phyloP scores from a whole-genome alignment of 2,888 invertebrate genomes.

The Aphidius colemani region DNA sequence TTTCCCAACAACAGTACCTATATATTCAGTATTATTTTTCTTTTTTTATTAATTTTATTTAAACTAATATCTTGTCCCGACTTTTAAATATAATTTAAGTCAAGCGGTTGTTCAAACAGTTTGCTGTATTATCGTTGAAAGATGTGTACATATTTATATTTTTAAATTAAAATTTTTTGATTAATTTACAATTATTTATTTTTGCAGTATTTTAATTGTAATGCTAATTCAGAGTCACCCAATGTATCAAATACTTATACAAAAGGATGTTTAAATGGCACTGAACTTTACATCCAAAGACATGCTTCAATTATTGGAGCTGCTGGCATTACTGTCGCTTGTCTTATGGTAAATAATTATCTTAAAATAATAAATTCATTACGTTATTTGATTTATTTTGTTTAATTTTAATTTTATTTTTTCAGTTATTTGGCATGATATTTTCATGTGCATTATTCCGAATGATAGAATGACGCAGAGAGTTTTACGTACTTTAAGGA shows the following conservation, averaged over 20 bases:
- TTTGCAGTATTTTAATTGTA: constrained; percentile 59
- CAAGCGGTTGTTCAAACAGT: background rate
- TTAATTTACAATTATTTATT: constrained; percentile 20
- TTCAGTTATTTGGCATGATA: constrained; percentile 82
- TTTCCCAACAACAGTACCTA: too few species aligned
- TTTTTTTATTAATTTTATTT: background rate
- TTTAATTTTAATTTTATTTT: constrained; percentile 44
- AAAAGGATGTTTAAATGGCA: constrained; percentile 76
- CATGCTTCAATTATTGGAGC: constrained; percentile 82
- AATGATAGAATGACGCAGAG: constrained; percentile 69
- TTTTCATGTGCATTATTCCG: constrained; percentile 84
- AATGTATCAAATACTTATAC: constrained; percentile 70
- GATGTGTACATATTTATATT: background rate
- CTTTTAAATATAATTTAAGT: too few species aligned
- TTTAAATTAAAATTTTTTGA: background rate
- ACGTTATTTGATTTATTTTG: constrained; percentile 6
- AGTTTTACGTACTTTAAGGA: constrained; percentile 29
- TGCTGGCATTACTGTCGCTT: constrained; percentile 81
- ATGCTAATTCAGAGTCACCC: constrained; percentile 43
- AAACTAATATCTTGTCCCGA: too few species aligned
- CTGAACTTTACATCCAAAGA: constrained; percentile 73
- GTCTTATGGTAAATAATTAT: constrained; percentile 73
- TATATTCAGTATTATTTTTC: background rate
- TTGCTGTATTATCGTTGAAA: background rate
- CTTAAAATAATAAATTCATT: constrained; percentile 11